These are phyloP conservation scores for Cyanistes caeruleus DNA, from an alignment of 2,113 vertebrate species.

Conservation along the genomic window DNA sequence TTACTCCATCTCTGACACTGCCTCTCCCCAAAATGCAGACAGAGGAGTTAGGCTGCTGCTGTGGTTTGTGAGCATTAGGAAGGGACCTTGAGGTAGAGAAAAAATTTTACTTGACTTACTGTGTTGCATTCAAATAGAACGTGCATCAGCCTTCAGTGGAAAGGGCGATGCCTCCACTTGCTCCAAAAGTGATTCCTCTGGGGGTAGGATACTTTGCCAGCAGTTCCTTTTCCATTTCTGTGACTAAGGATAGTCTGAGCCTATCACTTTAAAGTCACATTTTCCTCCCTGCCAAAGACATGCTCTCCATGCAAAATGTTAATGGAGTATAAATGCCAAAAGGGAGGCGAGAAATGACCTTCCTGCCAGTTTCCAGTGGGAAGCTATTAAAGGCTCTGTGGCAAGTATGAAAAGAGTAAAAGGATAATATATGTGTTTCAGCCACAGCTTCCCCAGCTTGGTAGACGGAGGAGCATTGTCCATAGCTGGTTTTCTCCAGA, in stretches of 20 bases:
- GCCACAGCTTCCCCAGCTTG: neutral
- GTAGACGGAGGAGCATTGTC: neutral
- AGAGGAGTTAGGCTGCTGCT: neutral
- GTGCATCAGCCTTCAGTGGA: neutral
- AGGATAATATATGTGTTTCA: neutral
- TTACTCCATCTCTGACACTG: neutral
- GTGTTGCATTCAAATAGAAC: neutral
- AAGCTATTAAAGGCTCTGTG: conserved; percentile 36
- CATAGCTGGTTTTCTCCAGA: neutral
- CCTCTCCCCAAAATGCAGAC: neutral
- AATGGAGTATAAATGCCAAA: conserved; percentile 2
- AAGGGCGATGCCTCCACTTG: neutral
- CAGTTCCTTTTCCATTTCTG: neutral
- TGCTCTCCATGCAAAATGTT: conserved; percentile 7
- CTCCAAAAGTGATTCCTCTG: neutral
- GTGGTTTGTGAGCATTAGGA: neutral
- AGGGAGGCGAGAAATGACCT: neutral
- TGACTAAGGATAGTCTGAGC: neutral
- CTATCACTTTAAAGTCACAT: conserved; percentile 21
- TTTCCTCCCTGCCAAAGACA: conserved; percentile 19
- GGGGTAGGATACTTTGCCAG: neutral
- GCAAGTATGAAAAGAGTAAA: conserved; percentile 6
- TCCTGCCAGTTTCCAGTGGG: conserved; percentile 28
- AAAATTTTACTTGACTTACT: neutral
- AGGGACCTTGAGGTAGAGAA: neutral